phyloP scores from a whole-genome alignment of 2,888 invertebrate species.

The Tortrix viridana region DNA sequence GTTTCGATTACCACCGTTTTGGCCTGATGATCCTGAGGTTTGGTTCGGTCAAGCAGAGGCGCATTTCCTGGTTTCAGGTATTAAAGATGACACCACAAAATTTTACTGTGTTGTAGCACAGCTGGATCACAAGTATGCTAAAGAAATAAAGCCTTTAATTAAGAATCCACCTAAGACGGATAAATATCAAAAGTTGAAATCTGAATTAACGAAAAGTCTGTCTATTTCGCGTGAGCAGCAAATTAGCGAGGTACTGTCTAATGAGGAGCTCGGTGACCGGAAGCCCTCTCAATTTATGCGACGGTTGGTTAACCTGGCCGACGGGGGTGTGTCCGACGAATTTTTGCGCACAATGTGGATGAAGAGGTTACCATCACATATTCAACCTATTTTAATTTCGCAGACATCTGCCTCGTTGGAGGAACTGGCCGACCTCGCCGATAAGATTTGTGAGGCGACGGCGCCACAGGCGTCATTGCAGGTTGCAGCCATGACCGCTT shows the following conservation, averaged over 20 bases:
- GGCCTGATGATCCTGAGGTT: constrained; percentile 45
- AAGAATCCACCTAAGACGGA: constrained; percentile 37
- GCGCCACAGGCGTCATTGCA: background rate
- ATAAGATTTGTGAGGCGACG: constrained; percentile 6
- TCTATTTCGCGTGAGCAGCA: constrained; percentile 17
- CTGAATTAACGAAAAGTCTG: constrained; percentile 14
- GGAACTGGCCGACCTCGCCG: background rate
- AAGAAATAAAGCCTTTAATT: constrained; percentile 40
- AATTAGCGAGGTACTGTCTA: background rate
- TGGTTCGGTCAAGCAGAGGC: constrained; percentile 51
- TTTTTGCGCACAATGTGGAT: constrained; percentile 4
- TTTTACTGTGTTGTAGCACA: constrained; percentile 43
- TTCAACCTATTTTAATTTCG: constrained; percentile 2
- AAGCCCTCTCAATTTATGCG: constrained; percentile 10
- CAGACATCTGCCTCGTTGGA: background rate
- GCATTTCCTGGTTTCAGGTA: constrained; percentile 43
- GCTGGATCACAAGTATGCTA: constrained; percentile 40
- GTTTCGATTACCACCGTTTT: constrained; percentile 45
- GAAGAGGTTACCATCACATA: constrained; percentile 2
- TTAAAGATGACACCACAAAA: constrained; percentile 43
- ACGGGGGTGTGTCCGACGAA: no score
- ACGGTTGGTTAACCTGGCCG: background rate
- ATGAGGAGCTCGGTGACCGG: constrained; percentile 21
- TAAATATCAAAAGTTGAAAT: constrained; percentile 30
- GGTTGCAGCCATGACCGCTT: background rate